These are phyloP conservation scores for Drosophila parvula DNA, from an alignment of 1,140 invertebrate genomes.

Conservation along the genomic window DNA sequence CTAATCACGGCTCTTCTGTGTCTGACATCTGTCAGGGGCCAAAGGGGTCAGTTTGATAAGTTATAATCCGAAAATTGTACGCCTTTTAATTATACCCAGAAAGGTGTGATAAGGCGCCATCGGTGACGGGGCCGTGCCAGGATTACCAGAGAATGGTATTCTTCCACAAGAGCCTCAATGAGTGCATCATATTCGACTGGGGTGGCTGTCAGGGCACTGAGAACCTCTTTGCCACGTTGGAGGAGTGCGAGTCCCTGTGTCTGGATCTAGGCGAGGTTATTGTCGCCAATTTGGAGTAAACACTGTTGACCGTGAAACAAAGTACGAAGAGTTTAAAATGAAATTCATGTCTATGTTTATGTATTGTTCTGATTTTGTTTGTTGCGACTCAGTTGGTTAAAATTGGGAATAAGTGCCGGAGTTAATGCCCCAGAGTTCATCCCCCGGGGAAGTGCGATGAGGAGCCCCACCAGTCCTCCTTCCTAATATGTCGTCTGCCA, in stretches of 20 bases:
- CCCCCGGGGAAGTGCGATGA: conserved; percentile 39
- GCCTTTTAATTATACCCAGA: no score
- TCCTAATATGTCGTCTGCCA: conserved; percentile 50
- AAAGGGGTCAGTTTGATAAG: no score
- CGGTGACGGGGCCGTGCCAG: no score
- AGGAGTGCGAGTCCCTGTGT: neutral
- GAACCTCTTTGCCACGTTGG: neutral
- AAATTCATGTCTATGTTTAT: neutral
- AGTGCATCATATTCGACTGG: conserved; percentile 25
- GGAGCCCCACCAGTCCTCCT: conserved; percentile 15
- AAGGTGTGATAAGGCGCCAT: no score
- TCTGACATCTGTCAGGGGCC: no score
- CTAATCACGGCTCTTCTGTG: no score
- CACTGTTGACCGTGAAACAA: neutral
- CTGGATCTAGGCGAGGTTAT: neutral
- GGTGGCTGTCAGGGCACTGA: neutral
- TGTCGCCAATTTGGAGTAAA: neutral
- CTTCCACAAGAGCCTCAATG: neutral
- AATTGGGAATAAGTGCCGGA: no score
- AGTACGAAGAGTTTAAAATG: neutral
- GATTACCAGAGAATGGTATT: no score
- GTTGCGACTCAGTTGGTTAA: conserved; percentile 23
- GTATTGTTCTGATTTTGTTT: neutral
- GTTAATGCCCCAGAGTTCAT: neutral
- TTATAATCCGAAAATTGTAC: no score